Evolutionary conservation across 2,797 vertebrate species (phyloP), one percentile per base, ranked within the genome.

Genomic region (Geotrypetes seraphini): DNA sequence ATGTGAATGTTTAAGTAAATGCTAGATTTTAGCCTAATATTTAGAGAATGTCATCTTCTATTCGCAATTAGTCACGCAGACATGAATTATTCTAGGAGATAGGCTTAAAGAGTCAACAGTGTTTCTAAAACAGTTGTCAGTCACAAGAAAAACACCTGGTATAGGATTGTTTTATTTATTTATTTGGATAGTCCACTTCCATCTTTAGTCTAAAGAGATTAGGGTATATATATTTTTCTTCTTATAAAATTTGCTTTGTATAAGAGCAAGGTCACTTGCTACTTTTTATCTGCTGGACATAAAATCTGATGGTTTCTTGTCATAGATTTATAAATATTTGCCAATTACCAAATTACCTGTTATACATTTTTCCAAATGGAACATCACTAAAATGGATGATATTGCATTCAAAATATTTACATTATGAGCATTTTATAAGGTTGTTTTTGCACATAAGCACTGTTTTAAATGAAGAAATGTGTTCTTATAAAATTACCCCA

Each of bases 51-150:
- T n/a, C n/a, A 65, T 65, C 65, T 41, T 57, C 47, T 76, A 64
- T 78, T 78, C 79, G 60, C 71, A 73, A 34, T 63, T 60, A 71
- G 66, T 66, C 60, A 66, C 55, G 58, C 65, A 80, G 75, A 71
- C 57, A 75, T 70, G 69, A 64, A 71, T 58, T 66, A 53, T 67
- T 63, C 62, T 77, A 63, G 59, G 58, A 47, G 53, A 63, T 19
- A 3, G 56, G 65, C 60, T 79, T 76, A 69, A 69, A 62, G 60
- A 66, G 63, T 75, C 73, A 80, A 62, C 45, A 59, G 10, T 81
- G 75, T 83, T 83, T 83, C 78, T 58, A 69, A 76, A 78, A 81
- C 78, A 80, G 52, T 61, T 82, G 78, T 83, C 78, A 79, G 28
- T 54, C 53, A 76, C 66, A 82, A 72, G 64, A 48, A 58, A 77